Base-by-base conservation (phyloP, 2,113 vertebrate genomes). In the Emydura subglobosa region DNA sequence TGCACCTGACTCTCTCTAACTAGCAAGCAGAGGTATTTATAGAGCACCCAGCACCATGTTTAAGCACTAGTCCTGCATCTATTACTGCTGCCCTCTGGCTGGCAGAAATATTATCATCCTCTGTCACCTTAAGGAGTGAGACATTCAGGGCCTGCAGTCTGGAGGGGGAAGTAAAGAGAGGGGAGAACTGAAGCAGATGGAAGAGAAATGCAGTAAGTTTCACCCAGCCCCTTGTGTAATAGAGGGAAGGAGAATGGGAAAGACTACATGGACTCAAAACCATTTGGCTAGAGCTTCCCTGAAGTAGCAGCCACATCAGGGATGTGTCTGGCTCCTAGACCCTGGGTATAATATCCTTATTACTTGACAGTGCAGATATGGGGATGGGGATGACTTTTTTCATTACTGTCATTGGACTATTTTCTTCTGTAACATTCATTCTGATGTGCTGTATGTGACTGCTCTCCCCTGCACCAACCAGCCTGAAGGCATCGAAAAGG, bases 401-500 rank as follows among this genome's bases (percentile, higher is more conserved):
- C 53, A 14, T 68, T 68, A 68, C 34, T 87, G 47, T 22, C 10
- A 9, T 47, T 50, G 34, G 14, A n/a, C 91, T 85, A n/a, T 21
- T 65, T 51, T 79, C 84, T 96, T 79, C 68, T 88, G 7, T 6
- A 6, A 42, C 2, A 13, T 87, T 88, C 88, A 39, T 57, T 93
- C 79, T 93, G 65, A 87, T 24, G 8, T 10, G 16, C 19, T 55
- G 24, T 3, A 3, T 12, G 0, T 93, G 12, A 51, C 17, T 92
- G 65, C 86, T 95, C 74, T 92, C 92, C 80, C 14, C 54, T 39
- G 44, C 6, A 5, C 68, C 65, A 13, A 39, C 55, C 81, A 98
- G 97, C 91, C 97, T 44, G 97, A 98, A 97, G 98, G 98, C 42
- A 91, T 97, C 78, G 91, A 91, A 92, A 97, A 86, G 55, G 97